Base-by-base conservation (phyloP, 2,888 invertebrate species). In the Hanleya hanleyi region DNA sequence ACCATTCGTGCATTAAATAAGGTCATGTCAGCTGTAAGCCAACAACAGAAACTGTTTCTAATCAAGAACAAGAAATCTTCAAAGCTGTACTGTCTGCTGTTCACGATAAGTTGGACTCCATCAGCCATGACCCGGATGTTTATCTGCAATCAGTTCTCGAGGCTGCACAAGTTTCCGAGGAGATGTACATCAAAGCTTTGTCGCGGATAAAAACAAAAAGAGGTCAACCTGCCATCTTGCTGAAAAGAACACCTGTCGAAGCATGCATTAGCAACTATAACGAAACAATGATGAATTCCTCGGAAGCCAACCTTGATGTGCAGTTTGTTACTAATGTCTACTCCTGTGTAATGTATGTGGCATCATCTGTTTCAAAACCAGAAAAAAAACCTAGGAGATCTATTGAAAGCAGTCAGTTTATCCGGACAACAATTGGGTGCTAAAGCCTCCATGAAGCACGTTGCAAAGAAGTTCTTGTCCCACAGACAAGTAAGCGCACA, bases 261-360 rank as follows among this genome's bases (percentile, higher is more conserved):
- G 18, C n/a, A 1, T 41, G 32, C 26, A 69, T 77, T 6, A 77
- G 74, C 47, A 69, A 69, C 33, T 77, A 74, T 67, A 74, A 74
- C 32, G 26, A 57, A 47, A 47, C n/a, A n/a, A 9, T 77, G 5
- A 71, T 77, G 57, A 71, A 26, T n/a, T n/a, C 69, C 29, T 64
- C 33, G 78, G 70, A 74, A 57, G 78, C 76, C 7, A 80, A 80
- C 67, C 32, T 75, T 7, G 77, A 78, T 75, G 72, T 78, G 1
- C 77, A 80, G 70, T 80, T 67, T 71, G 74, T 78, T 0, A 77
- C 75, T 6, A 75, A 74, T 75, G 69, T 70, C 3, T 77, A 71
- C n/a, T n/a, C n/a, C n/a, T n/a, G n/a, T n/a, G n/a, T n/a, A n/a
- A n/a, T n/a, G n/a, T n/a, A n/a, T n/a, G n/a, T n/a, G n/a, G n/a